Evolutionary conservation across 2,113 vertebrate species (phyloP).

Genomic region (Mustelus asterias): DNA sequence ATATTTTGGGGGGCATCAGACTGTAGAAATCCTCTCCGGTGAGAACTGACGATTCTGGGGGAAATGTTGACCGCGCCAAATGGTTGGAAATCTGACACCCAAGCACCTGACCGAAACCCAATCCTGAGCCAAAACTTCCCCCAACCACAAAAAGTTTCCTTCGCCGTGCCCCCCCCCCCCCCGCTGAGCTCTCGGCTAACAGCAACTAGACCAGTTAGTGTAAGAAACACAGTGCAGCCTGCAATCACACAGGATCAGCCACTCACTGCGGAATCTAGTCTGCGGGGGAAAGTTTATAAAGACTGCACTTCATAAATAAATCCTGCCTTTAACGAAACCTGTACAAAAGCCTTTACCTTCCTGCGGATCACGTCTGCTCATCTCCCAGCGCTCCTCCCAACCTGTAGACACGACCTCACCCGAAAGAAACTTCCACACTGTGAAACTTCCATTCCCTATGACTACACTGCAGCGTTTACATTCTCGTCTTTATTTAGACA

Average conservation of each 20-base stretch:
- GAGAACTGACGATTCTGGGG: neutral
- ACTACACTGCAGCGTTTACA: neutral
- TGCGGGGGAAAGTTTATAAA: neutral
- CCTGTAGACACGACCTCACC: neutral
- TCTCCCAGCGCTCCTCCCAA: neutral
- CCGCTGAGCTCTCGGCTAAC: neutral
- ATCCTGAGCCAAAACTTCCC: neutral
- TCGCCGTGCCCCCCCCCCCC: neutral
- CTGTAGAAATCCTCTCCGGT: neutral
- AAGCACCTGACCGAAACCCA: slow-evolving; percentile 23
- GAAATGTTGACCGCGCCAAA: neutral
- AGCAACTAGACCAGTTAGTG: neutral
- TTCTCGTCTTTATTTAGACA: neutral
- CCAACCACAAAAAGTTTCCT: neutral
- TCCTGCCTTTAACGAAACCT: neutral
- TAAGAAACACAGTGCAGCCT: neutral
- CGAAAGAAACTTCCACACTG: neutral
- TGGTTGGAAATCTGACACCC: neutral
- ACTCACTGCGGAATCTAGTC: too few relatives aligned
- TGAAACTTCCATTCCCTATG: neutral
- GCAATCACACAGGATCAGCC: neutral
- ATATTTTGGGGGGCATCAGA: neutral
- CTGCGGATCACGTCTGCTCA: neutral
- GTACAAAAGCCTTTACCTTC: neutral
- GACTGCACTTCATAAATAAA: neutral